Base-by-base conservation (phyloP, 2,797 vertebrate species). In the Gallinago stenura region DNA sequence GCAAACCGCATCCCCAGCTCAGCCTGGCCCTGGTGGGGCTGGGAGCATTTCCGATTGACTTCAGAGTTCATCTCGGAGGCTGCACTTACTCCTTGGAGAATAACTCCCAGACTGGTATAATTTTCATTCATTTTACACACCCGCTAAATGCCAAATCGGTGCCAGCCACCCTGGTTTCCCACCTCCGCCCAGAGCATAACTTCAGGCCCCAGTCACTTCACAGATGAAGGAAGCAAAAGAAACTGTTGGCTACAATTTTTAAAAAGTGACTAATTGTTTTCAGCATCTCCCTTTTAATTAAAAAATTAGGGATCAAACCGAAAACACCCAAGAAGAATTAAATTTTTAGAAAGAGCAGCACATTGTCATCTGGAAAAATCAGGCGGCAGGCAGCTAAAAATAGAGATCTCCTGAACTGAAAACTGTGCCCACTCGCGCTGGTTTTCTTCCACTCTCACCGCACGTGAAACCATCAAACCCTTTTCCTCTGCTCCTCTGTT, bases 261-360 rank as follows among this genome's bases (percentile, higher is more conserved):
- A 30, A 83, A 61, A 89, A 94, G 56, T 62, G 56, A 87, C n/a
- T 88, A 91, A 95, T 88, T 83, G 73, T 93, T 95, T 93, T 92
- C 94, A 89, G 83, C 78, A 77, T 94, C 39, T 89, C 28, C 25
- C 62, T 80, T 80, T 93, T 30, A 60, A 95, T 95, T 87, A 85
- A 81, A 85, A 92, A 85, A 65, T 73, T 58, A 90, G 64, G 35
- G 71, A 70, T 90, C 68, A 90, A 80, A 85, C 54, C 15, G 31
- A 86, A 94, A 96, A n/a, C 60, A 73, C 70, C 39, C 7, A 0
- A 83, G 58, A 93, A 87, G 15, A 56, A 70, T 58, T 35, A 39
- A 33, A 0, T 56, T 87, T 94, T 87, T 48, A 82, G 85, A 68
- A 77, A 70, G 61, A 93, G 45, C 0, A 0, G 18, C 0, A 0